phyloP scores from a whole-genome alignment of 2,113 vertebrate species.

The Chunga burmeisteri region DNA sequence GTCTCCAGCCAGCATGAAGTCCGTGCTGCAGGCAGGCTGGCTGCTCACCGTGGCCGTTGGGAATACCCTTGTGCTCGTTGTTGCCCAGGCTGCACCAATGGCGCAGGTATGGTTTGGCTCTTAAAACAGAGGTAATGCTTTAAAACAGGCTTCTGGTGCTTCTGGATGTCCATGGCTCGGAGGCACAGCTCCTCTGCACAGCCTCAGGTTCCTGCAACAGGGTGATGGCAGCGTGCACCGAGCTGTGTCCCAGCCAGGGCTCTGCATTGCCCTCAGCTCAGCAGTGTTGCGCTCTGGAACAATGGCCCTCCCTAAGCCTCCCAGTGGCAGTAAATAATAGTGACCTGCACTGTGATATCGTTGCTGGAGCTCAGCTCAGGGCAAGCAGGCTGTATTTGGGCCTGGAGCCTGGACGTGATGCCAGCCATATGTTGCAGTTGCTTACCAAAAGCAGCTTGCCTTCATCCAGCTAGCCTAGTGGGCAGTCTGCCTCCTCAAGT shows the following conservation, averaged over 20 bases:
- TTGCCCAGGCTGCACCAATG: conserved; percentile 89
- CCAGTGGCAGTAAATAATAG: background rate
- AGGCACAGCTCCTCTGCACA: background rate
- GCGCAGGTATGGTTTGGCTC: conserved; percentile 83
- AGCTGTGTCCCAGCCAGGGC: background rate
- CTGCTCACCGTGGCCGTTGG: conserved; percentile 93
- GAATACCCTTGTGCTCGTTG: conserved; percentile 91
- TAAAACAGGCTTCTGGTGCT: background rate
- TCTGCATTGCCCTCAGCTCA: background rate
- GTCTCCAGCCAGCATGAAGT: conserved; percentile 97
- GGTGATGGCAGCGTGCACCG: background rate
- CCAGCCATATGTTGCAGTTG: background rate
- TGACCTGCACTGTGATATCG: accelerated
- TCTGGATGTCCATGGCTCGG: background rate
- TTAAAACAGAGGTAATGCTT: background rate
- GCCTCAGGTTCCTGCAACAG: background rate
- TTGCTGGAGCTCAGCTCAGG: background rate
- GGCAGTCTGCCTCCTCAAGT: background rate
- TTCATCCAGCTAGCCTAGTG: background rate
- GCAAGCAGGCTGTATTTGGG: background rate
- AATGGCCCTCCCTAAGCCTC: background rate
- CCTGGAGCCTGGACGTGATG: background rate
- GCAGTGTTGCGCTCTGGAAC: background rate
- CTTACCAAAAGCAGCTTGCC: background rate
- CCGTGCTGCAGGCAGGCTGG: conserved; percentile 95